Evolutionary conservation across 2,888 invertebrate species (phyloP), one percentile per base, ranked within the genome.

Genomic region (Sthenelais limicola): DNA sequence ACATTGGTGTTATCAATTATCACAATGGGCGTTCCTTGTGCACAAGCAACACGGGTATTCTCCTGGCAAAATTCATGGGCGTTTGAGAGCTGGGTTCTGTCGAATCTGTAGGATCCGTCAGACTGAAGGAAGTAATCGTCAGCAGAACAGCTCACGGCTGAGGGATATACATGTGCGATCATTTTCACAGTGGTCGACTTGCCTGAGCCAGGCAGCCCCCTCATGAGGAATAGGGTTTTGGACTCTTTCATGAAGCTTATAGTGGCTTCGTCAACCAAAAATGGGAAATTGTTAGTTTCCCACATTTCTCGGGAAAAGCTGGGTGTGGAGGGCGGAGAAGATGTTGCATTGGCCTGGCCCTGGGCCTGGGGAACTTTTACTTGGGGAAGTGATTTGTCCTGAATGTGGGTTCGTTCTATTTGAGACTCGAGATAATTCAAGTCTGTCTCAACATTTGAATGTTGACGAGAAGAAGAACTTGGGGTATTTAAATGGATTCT

Each of bases 1-100:
- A 88, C 80, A 75, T 88, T 86, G 47, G 87, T 87, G 79, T 88
- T 88, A 79, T 88, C 88, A 51, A 88, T 84, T 24, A 88, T 78
- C 2, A 88, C 78, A 0, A 83, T 78, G 3, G 74, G 78, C 3
- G 35, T 73, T 0, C 78, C 78, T 26, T 76, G 76, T n/a, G 76
- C 66, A 73, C 85, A 85, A 0, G 82, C 81, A 4, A 74, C 68
- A 21, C 75, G 68, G 0, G 86, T 86, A 38, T 79, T 82, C 9
- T 77, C 26, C 67, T 85, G 83, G 74, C 87, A 88, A 33, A 71
- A 68, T 43, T 78, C 73, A 73, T 88, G 88, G 21, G 87, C 88
- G 18, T 81, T 78, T 9, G 79, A 72, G n/a, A 87, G 74, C 28
- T 80, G 76, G 3, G 76, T 75, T 3, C 70, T 38, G 68, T 86